Evolutionary conservation across 1,140 invertebrate species (phyloP).

Genomic region (Leptinotarsa texana): DNA sequence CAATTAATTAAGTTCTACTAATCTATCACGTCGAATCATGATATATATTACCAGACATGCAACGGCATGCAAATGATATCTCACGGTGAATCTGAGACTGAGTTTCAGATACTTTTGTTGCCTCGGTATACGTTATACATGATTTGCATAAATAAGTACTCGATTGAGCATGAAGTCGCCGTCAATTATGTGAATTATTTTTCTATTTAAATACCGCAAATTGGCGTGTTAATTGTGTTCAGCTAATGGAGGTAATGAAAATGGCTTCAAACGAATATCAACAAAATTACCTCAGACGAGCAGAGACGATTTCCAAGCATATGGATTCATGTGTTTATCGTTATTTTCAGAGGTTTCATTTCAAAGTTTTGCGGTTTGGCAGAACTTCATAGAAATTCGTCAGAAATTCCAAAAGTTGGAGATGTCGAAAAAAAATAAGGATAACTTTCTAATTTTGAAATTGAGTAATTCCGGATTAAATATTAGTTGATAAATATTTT

Average conservation of each 20-base stretch:
- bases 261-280: not conserved
- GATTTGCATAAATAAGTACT: slow-evolving; percentile 6
- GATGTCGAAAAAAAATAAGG: no score
- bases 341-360: no score
- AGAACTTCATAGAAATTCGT: no score
- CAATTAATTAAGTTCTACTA: not conserved
- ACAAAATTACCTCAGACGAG: no score
- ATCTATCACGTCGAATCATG: not conserved
- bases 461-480: no score
- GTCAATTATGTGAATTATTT: slow-evolving; percentile 7
- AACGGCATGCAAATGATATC: not conserved
- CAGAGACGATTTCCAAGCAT: no score
- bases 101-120: not conserved
- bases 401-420: no score
- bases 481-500: no score
- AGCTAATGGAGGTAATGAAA: not conserved
- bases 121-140: not conserved
- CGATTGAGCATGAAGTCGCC: not conserved
- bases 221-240: not conserved
- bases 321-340: no score
- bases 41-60: slow-evolving; percentile 1
- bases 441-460: no score
- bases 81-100: not conserved
- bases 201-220: not conserved
- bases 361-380: no score